A percentile compares a stretch with the other conserved stretches of the same genome.
Evolutionary conservation across 1,140 invertebrate genomes (phyloP).

Genomic region (Solenopsis invicta): DNA sequence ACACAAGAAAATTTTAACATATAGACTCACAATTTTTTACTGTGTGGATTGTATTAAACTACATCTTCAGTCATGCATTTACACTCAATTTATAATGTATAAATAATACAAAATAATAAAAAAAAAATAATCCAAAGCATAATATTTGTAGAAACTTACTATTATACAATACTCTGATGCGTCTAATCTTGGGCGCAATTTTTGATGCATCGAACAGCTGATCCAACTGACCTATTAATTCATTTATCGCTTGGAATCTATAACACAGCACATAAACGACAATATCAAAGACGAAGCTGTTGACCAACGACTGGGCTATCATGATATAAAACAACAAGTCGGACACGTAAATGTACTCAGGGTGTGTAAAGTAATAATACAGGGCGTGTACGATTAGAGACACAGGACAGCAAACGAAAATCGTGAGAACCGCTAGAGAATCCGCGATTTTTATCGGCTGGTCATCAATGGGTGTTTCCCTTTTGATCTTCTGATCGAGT

Average conservation of each 20-base stretch:
- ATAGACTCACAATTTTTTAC: no score
- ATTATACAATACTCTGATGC: constrained; percentile 73
- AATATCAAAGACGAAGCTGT: constrained; percentile 22
- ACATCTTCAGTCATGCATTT: no score
- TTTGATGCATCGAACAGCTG: constrained; percentile 25
- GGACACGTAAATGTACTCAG: constrained; percentile 76
- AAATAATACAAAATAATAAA: neutral
- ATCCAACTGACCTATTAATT: constrained; percentile 63
- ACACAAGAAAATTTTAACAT: no score
- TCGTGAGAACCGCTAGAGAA: constrained; percentile 59
- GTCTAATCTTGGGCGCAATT: constrained; percentile 73
- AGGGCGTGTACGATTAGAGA: constrained; percentile 70
- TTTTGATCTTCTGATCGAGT: constrained; percentile 70
- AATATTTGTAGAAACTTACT: constrained; percentile 52
- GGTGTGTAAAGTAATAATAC: constrained; percentile 76
- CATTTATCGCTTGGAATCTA: constrained; percentile 74
- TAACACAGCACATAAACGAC: constrained; percentile 68
- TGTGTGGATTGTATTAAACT: no score
- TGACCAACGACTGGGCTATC: constrained; percentile 73
- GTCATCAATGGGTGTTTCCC: constrained; percentile 61
- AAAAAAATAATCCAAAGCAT: neutral
- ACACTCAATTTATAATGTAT: no score
- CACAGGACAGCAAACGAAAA: constrained; percentile 67
- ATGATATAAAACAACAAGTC: constrained; percentile 79
- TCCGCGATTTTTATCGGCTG: constrained; percentile 62